Evolutionary conservation across 2,888 invertebrate species (phyloP).

Genomic region (Arctia plantaginis): DNA sequence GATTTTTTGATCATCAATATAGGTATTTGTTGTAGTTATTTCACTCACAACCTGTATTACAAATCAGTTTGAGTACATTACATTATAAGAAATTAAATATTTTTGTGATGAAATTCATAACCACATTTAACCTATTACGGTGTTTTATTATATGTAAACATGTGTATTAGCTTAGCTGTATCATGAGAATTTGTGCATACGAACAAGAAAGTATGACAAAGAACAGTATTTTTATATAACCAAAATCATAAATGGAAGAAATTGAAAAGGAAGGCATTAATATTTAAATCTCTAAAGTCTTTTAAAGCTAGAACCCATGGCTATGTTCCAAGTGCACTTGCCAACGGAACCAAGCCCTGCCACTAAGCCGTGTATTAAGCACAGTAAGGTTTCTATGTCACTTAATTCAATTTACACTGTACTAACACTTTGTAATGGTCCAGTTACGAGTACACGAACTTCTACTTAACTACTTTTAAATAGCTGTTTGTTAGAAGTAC

Average conservation of each 20-base stretch:
- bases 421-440: constrained; percentile 21
- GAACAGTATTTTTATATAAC: no score
- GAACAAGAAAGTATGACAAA: not conserved
- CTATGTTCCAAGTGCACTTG: not conserved
- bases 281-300: not conserved
- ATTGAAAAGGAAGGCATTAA: not conserved
- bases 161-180: not conserved
- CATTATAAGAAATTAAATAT: no score
- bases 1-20: no score
- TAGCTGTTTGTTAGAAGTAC: not conserved
- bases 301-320: not conserved
- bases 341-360: constrained; percentile 1
- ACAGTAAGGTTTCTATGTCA: constrained; percentile 39
- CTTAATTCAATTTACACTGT: constrained; percentile 41
- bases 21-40: no score
- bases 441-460: not conserved
- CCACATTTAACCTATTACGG: no score
- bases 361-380: constrained; percentile 30
- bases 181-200: not conserved
- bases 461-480: not conserved
- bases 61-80: no score
- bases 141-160: no score
- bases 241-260: no score
- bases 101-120: no score
- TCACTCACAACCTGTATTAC: no score